Base-by-base conservation (phyloP, 2,113 vertebrate species). In the Sterrhoptilus dennistouni region DNA sequence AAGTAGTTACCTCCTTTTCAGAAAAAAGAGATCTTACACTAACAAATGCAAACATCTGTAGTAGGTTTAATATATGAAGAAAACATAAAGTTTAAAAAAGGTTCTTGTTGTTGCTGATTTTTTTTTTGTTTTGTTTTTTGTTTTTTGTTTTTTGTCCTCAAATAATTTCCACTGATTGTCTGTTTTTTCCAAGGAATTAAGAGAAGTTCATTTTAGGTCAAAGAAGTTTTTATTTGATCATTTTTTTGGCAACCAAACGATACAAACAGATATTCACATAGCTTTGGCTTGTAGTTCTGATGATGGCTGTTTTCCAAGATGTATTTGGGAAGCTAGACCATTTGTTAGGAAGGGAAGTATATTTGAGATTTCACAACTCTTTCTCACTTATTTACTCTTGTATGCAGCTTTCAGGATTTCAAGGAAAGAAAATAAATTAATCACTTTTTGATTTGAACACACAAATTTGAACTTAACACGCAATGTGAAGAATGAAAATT, bases 151-250 rank as follows among this genome's bases (percentile, higher is more conserved):
- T 44, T 17, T 29, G 9, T 53, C 28, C n/a, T 78, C n/a, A 65
- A 24, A 57, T 38, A 19, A 35, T 89, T 89, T 83, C 40, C 19
- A 69, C 66, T 47, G 38, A 56, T 85, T 76, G 16, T 49, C 54
- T 74, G 23, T 6, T 95, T 75, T 63, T 96, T 89, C 83, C 71
- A 87, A 74, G 22, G 50, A 86, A 93, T 70, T 59, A n/a, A 54
- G 21, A 77, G 56, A 83, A 91, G 93, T 89, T 95, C 86, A 49
- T 74, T 93, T 92, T 59, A 83, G 79, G 91, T 92, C 89, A 78
- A 87, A 93, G 22, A 36, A 27, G 0, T 24, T 87, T 78, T 87
- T 53, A 76, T 68, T 91, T 75, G 40, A 75, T 94, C 84, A 94
- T 82, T 92, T 86, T 89, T 95, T 92, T 93, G 89, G 68, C 89